Conservation (phyloP, 1,140 invertebrate species). For the Drosophila punjabiensis region DNA sequence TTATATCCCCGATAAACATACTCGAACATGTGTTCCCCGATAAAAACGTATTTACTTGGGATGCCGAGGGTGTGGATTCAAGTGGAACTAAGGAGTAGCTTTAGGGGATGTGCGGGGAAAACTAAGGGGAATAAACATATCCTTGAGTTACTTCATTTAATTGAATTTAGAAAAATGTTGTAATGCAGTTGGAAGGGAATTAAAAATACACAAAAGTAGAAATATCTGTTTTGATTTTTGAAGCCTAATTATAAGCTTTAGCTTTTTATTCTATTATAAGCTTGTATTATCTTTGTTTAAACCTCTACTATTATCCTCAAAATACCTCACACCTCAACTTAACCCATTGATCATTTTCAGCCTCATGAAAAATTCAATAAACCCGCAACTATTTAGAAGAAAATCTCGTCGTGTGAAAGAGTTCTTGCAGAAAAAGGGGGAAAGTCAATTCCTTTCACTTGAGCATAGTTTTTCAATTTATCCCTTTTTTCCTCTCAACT, state of each 20-base stretch:
- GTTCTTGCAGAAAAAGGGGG: neutral
- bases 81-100: slow-evolving; percentile 5
- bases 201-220: neutral
- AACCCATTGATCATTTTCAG: slow-evolving; percentile 13
- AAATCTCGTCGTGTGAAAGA: slow-evolving; percentile 31
- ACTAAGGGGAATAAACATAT: neutral
- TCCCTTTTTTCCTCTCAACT: neutral
- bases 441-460: slow-evolving; percentile 44
- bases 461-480: slow-evolving; percentile 42
- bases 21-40: slow-evolving; percentile 57
- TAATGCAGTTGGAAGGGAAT: neutral
- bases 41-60: slow-evolving; percentile 14
- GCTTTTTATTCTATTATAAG: too few relatives aligned
- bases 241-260: too few relatives aligned
- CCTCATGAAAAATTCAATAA: slow-evolving; percentile 3
- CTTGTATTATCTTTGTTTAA: too few relatives aligned
- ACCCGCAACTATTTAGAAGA: slow-evolving; percentile 15
- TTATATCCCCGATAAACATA: slow-evolving; percentile 44
- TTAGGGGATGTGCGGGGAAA: slow-evolving; percentile 1
- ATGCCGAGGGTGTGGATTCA: neutral
- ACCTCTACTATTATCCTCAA: neutral
- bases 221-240: too few relatives aligned
- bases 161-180: slow-evolving; percentile 2
- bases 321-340: neutral
- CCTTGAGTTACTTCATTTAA: too few relatives aligned